Percentiles rank a stretch among this genome's conserved stretches.
Evolutionary conservation across 2,797 vertebrate species (phyloP).

Genomic region (Sphenopsis melanotis): DNA sequence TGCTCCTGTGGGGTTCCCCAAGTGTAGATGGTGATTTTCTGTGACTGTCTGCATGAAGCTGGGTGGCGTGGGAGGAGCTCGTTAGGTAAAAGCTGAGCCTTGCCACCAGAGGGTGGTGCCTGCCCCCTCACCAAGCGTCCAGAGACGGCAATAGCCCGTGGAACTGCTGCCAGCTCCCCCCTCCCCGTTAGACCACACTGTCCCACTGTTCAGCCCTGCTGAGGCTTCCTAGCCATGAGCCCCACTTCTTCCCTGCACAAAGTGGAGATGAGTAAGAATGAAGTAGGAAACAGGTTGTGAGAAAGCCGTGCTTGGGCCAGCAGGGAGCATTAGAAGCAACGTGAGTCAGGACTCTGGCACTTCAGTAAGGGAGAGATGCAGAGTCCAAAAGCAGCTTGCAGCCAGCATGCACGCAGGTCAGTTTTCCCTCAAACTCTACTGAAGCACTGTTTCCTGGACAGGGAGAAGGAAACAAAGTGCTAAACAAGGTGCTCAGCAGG

Average conservation of each 20-base stretch:
- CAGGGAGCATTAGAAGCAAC: not conserved
- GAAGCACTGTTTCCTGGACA: not conserved
- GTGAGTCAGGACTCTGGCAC: not conserved
- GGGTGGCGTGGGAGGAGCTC: not conserved
- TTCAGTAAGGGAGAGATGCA: not conserved
- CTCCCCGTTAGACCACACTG: not conserved
- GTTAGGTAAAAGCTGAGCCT: not conserved
- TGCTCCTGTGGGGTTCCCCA: not conserved
- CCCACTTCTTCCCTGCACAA: not conserved
- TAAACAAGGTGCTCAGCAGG: not conserved
- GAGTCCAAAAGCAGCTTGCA: not conserved
- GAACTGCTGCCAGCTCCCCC: not conserved
- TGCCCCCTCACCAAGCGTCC: not conserved
- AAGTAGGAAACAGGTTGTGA: not conserved
- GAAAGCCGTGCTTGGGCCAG: not conserved
- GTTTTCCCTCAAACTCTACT: not conserved
- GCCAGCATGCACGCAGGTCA: not conserved
- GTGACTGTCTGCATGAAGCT: not conserved
- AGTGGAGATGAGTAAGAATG: not conserved
- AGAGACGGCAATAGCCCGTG: accelerated
- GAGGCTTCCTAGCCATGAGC: not conserved
- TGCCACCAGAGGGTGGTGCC: slow-evolving; percentile 36
- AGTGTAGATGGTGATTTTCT: not conserved
- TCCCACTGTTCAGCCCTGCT: not conserved
- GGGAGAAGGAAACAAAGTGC: not conserved